phyloP scores from a whole-genome alignment of 2,797 vertebrate genomes.

The Poliocrania exsul region DNA sequence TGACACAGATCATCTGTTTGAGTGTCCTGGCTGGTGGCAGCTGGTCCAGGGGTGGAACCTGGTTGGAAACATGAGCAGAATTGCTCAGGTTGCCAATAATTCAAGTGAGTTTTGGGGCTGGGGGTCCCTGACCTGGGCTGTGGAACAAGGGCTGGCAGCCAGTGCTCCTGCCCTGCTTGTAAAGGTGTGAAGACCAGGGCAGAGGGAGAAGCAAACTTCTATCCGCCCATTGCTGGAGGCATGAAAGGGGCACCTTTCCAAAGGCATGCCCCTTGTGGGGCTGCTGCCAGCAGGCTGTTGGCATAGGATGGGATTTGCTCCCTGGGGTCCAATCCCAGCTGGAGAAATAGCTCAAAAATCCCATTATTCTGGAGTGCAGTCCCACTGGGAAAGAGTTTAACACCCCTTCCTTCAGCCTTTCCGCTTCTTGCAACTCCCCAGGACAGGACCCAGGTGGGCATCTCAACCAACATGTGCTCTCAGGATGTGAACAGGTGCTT shows the following conservation, averaged over 20 bases:
- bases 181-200: not conserved
- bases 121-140: not conserved
- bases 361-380: rapidly evolving
- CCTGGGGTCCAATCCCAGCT: rapidly evolving
- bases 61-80: not conserved
- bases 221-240: rapidly evolving
- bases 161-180: rapidly evolving
- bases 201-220: not conserved
- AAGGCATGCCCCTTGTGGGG: not conserved
- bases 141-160: not conserved
- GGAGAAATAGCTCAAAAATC: not conserved
- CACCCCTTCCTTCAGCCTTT: not conserved
- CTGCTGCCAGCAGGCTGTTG: not conserved
- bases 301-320: not conserved
- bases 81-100: not conserved
- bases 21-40: not conserved
- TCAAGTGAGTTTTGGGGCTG: not conserved
- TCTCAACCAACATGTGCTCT: not conserved
- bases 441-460: not conserved
- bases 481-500: rapidly evolving
- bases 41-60: not conserved
- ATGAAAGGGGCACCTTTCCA: not conserved
- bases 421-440: not conserved
- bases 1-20: rapidly evolving
- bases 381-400: not conserved